Base-by-base conservation (phyloP, 2,888 invertebrate genomes). In the Ichneumon xanthorius region DNA sequence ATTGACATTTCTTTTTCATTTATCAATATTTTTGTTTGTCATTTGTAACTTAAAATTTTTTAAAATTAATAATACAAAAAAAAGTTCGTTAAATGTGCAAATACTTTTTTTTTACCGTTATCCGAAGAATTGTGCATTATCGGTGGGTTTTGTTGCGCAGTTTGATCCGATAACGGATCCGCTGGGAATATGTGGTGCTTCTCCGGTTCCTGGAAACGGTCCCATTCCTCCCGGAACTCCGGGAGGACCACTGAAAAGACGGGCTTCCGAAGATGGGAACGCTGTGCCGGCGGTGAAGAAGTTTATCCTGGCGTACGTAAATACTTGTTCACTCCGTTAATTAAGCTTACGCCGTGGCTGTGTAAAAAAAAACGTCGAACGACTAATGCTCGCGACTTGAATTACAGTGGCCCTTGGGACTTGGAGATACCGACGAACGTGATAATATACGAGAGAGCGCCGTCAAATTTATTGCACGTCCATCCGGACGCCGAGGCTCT, bases 101-200 rank as follows among this genome's bases (percentile, higher is more conserved):
- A 48, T 0, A 4, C 14, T 48, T 48, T 16, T 48, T 48, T 48
- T 48, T 48, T 4, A 16, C 16, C 4, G 4, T 4, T 1, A 4
- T 4, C 16, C 45, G 16, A 48, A 48, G 45, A 4, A 16, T 48
- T 48, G 45, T 14, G 45, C 4, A 48, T 16, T 48, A 48, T 4
- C 4, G 16, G 16, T 16, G 45, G 16, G 16, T 48, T 48, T 48
- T 48, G 14, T 90, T 92, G n/a, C 55, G 58, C 92, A 96, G 95
- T 98, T 97, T 94, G 99, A 99, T 95, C 98, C 98, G 0, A 96
- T 98, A 71, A 98, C 98, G 77, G 98, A 99, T 94, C 99, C 99
- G 0, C 94, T 99, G 83, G 98, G 98, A 14, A 98, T 98, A 88
- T 96, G 96, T 91, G 90, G 94, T 93, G 89, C 95, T 92, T 90